phyloP scores from a whole-genome alignment of 2,113 vertebrate genomes.

The Sapayoa aenigma region DNA sequence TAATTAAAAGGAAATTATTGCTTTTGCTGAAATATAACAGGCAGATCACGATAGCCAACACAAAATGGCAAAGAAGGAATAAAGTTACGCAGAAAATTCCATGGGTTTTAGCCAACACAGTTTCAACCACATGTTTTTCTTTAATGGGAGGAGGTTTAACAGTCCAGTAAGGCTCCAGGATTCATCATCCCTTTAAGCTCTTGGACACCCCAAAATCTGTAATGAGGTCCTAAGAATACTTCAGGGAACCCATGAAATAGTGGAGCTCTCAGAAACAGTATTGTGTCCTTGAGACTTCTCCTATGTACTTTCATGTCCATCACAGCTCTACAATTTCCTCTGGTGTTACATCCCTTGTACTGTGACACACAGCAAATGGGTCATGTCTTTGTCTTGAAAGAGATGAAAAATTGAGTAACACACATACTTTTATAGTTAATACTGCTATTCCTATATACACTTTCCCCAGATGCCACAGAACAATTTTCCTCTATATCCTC shows the following conservation, averaged over 20 bases:
- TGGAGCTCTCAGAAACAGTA: not conserved
- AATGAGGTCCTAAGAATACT: not conserved
- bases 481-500: slow-evolving; percentile 30
- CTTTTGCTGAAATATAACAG: slow-evolving; percentile 51
- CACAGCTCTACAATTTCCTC: not conserved
- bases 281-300: not conserved
- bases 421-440: not conserved
- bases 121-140: slow-evolving; percentile 62
- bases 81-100: slow-evolving; percentile 62
- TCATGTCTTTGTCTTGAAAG: not conserved
- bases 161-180: slow-evolving; percentile 25
- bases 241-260: not conserved
- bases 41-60: slow-evolving; percentile 47
- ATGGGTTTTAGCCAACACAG: slow-evolving; percentile 46
- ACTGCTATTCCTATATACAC: not conserved
- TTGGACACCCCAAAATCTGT: slow-evolving; percentile 35
- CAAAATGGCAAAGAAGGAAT: slow-evolving; percentile 51
- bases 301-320: not conserved
- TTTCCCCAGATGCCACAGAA: slow-evolving; percentile 5
- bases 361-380: not conserved
- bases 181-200: slow-evolving; percentile 24
- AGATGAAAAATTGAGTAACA: not conserved
- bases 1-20: slow-evolving; percentile 64
- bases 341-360: not conserved
- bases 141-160: slow-evolving; percentile 43